phyloP scores from a whole-genome alignment of 2,797 vertebrate genomes.

The Acanthornis magna region DNA sequence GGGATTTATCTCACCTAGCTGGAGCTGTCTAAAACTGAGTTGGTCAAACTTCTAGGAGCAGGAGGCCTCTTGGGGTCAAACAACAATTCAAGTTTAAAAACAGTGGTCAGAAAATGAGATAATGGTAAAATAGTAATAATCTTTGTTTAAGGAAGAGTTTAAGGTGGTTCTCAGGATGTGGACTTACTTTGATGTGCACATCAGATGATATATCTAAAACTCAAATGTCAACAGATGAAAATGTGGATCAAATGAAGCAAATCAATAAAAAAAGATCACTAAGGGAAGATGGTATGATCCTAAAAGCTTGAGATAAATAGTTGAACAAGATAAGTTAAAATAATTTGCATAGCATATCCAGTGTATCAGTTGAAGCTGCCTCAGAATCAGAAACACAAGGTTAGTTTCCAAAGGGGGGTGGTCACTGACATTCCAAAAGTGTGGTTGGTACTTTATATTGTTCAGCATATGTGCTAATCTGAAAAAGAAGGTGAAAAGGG shows the following conservation, averaged over 20 bases:
- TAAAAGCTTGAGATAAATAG: background rate
- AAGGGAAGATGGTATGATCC: background rate
- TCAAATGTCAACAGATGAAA: background rate
- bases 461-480: background rate
- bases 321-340: background rate
- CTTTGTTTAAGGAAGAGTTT: background rate
- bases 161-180: background rate
- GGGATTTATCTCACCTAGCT: background rate
- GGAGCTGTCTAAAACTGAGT: background rate
- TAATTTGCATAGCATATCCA: background rate
- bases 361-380: background rate
- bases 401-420: background rate
- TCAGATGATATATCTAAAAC: background rate
- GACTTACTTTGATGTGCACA: background rate
- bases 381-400: background rate
- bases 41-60: background rate
- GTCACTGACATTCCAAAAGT: background rate
- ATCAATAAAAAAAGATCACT: background rate
- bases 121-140: background rate
- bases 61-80: background rate
- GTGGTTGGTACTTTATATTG: background rate
- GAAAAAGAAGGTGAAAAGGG: background rate
- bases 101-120: background rate
- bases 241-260: background rate
- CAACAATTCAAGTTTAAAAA: background rate